Base-by-base conservation (phyloP, 2,797 vertebrate species). In the Gouania willdenowi region DNA sequence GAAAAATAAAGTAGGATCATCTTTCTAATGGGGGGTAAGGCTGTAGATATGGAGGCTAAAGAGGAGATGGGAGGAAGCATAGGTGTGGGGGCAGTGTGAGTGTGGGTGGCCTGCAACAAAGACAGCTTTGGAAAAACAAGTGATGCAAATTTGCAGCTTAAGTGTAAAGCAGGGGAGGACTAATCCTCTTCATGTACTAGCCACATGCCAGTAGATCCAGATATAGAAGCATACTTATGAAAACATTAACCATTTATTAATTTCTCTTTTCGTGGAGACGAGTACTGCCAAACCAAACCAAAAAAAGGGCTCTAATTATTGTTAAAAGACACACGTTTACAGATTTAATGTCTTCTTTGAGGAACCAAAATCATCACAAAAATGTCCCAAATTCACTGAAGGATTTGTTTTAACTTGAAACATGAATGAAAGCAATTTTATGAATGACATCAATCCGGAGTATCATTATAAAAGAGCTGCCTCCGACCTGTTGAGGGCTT, bases 401-500 rank as follows among this genome's bases (percentile, higher is more conserved):
- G n/a, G n/a, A n/a, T n/a, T n/a, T n/a, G n/a, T n/a, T n/a, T n/a
- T n/a, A n/a, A n/a, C n/a, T n/a, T n/a, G n/a, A n/a, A n/a, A n/a
- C n/a, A n/a, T n/a, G n/a, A n/a, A n/a, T n/a, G n/a, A n/a, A n/a
- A n/a, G n/a, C n/a, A n/a, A n/a, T n/a, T n/a, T n/a, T n/a, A n/a
- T n/a, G n/a, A n/a, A n/a, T n/a, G n/a, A n/a, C n/a, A n/a, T n/a
- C n/a, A n/a, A n/a, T n/a, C n/a, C n/a, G n/a, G 6, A 1, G 9
- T 36, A 16, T 30, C 23, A 46, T 44, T 20, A 44, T 30, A 42
- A 38, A 32, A 28, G 8, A 17, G 15, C 50, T 14, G 17, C 22
- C 14, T 18, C 49, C 20, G 69, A 90, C 90, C 88, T 89, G 81
- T 75, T 86, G 17, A 89, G 85, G 14, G 83, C 83, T 68, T 90